A percentile compares a stretch with the other conserved stretches of the same genome.
These are phyloP conservation scores for Himantopus leucocephalus DNA, from an alignment of 2,113 vertebrate genomes.

Conservation along the genomic window DNA sequence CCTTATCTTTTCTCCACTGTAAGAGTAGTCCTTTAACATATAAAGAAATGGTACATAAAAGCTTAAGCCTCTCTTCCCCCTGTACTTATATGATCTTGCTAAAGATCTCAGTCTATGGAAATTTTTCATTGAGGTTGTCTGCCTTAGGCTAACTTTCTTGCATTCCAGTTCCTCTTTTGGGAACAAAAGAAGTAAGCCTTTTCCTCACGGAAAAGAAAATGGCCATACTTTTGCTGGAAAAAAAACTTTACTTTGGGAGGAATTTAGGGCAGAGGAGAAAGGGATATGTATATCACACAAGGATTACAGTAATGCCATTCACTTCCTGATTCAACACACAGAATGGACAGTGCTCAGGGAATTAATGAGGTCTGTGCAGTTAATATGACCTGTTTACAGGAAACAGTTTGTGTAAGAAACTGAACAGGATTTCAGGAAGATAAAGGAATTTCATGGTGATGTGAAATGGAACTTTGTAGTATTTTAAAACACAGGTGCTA, in stretches of 20 bases:
- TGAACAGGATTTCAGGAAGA: not conserved
- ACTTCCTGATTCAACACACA: slow-evolving; percentile 52
- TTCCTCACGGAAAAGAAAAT: not conserved
- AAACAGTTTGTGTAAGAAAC: not conserved
- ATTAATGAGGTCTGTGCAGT: not conserved
- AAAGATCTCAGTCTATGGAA: not conserved
- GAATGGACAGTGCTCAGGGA: slow-evolving; percentile 58
- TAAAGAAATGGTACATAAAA: not conserved
- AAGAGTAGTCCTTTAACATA: not conserved
- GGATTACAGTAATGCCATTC: not conserved
- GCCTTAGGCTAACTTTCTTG: not conserved
- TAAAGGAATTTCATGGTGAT: not conserved
- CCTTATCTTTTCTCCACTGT: not conserved
- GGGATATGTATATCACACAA: not conserved
- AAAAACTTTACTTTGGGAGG: not conserved
- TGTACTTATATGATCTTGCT: not conserved
- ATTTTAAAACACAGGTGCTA: not conserved
- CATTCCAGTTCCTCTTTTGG: not conserved
- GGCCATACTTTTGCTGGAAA: not conserved
- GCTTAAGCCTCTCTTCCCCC: not conserved
- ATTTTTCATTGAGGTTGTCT: not conserved
- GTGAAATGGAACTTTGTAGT: not conserved
- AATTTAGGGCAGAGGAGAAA: not conserved
- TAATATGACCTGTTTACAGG: not conserved
- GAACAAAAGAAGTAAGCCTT: not conserved